These are phyloP conservation scores for Phalanger gymnotis DNA, from an alignment of 2,797 vertebrate species.

Conservation along the genomic window DNA sequence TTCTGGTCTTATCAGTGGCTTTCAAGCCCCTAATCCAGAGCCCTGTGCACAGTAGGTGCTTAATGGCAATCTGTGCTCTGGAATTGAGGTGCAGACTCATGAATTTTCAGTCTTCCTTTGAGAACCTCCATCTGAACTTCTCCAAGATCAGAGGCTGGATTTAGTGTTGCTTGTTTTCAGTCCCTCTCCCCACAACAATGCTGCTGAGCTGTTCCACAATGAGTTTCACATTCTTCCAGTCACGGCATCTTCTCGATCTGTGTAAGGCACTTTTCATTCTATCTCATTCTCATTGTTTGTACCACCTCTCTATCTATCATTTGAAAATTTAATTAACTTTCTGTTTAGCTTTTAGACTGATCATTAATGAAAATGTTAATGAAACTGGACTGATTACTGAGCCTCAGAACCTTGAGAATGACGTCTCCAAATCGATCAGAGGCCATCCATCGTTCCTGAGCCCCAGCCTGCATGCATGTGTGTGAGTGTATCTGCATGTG, in stretches of 20 bases:
- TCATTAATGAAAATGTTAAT: conserved; percentile 66
- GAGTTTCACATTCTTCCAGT: not conserved
- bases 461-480: not conserved
- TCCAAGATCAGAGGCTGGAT: not conserved
- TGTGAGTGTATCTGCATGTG: not conserved
- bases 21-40: not conserved
- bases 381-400: conserved; percentile 49
- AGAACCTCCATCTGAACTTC: not conserved
- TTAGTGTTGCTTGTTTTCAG: not conserved
- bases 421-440: not conserved
- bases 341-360: conserved; percentile 39
- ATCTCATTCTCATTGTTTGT: conserved; percentile 51
- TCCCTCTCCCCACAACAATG: not conserved
- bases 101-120: not conserved
- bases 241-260: not conserved
- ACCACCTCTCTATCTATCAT: conserved; percentile 57
- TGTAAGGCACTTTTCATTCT: not conserved
- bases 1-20: not conserved
- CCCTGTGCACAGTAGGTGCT: not conserved
- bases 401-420: not conserved
- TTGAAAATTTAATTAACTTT: conserved; percentile 66
- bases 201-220: not conserved
- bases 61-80: not conserved
- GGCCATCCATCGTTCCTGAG: conserved; percentile 50
- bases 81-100: not conserved